Conservation (phyloP, 1,140 invertebrate species). For the Polyergus mexicanus region DNA sequence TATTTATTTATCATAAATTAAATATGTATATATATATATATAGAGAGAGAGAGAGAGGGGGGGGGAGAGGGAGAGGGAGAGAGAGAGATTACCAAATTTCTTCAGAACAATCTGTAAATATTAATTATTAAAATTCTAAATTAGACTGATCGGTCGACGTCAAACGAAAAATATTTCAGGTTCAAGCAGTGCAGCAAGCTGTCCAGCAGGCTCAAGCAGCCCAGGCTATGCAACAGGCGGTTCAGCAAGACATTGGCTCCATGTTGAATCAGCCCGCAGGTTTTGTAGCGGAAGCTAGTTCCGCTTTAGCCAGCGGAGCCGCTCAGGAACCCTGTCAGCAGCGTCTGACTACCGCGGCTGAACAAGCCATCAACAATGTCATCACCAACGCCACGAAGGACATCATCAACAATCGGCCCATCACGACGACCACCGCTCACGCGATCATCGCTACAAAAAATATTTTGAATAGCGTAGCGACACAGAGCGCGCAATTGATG, state of each 20-base stretch:
- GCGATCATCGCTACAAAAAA: conserved; percentile 86
- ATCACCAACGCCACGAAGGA: conserved; percentile 85
- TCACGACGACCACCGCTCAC: conserved; percentile 84
- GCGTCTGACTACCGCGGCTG: conserved; percentile 83
- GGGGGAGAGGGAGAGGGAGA: too few relatives aligned
- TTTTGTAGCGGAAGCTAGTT: conserved; percentile 85
- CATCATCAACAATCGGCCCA: conserved; percentile 84
- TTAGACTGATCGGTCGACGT: background rate
- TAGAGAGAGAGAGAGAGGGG: too few relatives aligned
- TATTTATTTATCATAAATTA: too few relatives aligned
- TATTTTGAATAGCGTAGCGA: conserved; percentile 84
- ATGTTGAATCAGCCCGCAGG: conserved; percentile 83
- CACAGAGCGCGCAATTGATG: conserved; percentile 85
- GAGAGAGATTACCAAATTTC: background rate
- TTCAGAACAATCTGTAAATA: background rate
- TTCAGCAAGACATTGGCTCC: conserved; percentile 84
- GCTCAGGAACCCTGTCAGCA: conserved; percentile 84
- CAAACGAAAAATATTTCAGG: conserved; percentile 63
- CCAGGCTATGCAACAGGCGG: conserved; percentile 85
- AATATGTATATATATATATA: background rate
- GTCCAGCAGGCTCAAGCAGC: conserved; percentile 87
- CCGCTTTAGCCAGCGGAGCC: conserved; percentile 82
- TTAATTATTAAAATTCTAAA: conserved; percentile 13
- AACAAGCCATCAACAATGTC: conserved; percentile 84
- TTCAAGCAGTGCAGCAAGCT: conserved; percentile 88